phyloP scores from a whole-genome alignment of 2,797 vertebrate species.

The Coluber constrictor region DNA sequence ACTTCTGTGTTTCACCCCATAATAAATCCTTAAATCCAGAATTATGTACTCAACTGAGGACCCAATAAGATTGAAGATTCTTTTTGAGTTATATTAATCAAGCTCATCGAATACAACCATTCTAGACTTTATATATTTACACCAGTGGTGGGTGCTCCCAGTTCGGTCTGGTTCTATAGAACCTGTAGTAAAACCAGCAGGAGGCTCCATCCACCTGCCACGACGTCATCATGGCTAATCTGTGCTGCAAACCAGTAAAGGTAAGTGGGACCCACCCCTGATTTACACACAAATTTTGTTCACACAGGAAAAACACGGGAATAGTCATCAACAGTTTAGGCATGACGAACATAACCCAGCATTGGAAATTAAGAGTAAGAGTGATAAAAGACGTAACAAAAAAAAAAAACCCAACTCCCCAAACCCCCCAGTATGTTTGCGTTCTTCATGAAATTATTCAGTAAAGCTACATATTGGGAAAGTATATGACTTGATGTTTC shows the following conservation, averaged over 20 bases:
- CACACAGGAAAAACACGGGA: constrained; percentile 5
- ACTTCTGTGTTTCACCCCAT: background rate
- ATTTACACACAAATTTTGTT: background rate
- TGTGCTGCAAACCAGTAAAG: no score
- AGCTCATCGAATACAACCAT: background rate
- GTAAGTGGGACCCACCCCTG: no score
- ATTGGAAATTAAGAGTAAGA: constrained; percentile 21
- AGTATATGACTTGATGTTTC: background rate
- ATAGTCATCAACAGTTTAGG: constrained; percentile 37
- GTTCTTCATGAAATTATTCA: background rate
- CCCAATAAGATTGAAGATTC: background rate
- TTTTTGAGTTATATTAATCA: background rate
- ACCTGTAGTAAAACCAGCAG: no score
- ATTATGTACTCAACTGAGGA: background rate
- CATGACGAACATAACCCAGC: constrained; percentile 34
- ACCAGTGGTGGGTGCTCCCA: background rate
- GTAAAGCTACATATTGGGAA: background rate
- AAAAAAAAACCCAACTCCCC: background rate
- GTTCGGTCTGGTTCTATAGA: no score
- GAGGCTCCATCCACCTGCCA: no score
- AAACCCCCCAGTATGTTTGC: background rate
- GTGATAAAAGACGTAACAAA: background rate
- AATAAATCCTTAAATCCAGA: background rate
- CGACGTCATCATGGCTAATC: no score
- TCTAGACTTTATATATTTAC: background rate